Percentiles rank a stretch among this genome's conserved stretches.
Conservation (phyloP, 2,797 vertebrate genomes). For the Lacerta viridis region DNA sequence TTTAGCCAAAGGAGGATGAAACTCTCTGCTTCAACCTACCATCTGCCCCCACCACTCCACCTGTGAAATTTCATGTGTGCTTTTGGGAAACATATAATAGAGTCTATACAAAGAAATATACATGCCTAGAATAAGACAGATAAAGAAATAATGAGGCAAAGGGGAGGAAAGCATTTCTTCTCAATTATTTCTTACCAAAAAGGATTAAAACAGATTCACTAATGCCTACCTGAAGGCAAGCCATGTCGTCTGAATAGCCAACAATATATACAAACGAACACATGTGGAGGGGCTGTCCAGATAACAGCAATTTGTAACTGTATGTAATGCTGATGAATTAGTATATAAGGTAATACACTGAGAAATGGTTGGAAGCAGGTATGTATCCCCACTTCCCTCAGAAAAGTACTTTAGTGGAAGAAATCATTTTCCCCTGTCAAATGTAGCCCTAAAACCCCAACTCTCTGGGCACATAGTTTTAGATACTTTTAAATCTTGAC, state of each 20-base stretch:
- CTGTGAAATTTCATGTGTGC: no score
- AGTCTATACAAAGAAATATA: no score
- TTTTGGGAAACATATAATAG: no score
- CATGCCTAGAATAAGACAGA: neutral
- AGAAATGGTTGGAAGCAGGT: conserved; percentile 56
- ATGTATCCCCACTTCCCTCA: conserved; percentile 63
- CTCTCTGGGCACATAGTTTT: conserved; percentile 48
- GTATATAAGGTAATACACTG: neutral
- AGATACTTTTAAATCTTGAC: conserved; percentile 63
- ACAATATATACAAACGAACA: conserved; percentile 42
- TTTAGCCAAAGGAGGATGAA: neutral
- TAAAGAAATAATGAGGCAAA: neutral
- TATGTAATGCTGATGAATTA: conserved; percentile 64
- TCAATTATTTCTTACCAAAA: conserved; percentile 54
- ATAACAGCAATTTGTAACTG: conserved; percentile 62
- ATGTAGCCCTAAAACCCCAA: conserved; percentile 67
- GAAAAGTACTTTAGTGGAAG: conserved; percentile 68
- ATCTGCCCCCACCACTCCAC: no score
- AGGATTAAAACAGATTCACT: conserved; percentile 53
- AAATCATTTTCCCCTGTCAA: conserved; percentile 65
- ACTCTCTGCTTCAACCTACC: no score
- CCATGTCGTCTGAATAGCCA: conserved; percentile 53
- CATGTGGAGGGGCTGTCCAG: conserved; percentile 47
- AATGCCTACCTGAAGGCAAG: conserved; percentile 54
- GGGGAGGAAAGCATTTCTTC: neutral